Percentiles rank a stretch among this genome's conserved stretches.
phyloP scores from a whole-genome alignment of 2,888 invertebrate genomes.

The Oxystoma pomonae region DNA sequence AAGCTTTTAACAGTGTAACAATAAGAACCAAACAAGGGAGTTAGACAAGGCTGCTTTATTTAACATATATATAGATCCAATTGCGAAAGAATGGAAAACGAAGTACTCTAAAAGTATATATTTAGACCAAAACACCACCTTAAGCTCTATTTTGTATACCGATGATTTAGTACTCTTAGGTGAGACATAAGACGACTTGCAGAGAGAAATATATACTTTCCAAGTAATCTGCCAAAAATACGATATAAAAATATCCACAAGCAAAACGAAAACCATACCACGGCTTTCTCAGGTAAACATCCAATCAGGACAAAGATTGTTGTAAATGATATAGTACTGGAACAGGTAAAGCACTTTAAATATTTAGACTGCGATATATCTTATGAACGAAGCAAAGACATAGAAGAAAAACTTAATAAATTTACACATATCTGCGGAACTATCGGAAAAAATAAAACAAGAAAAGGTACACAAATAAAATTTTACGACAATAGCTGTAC shows the following conservation, averaged over 20 bases:
- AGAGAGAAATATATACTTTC: too few relatives aligned
- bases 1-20: neutral
- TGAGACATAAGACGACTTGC: too few relatives aligned
- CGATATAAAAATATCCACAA: neutral
- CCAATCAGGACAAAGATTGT: neutral
- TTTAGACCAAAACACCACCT: too few relatives aligned
- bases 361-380: too few relatives aligned
- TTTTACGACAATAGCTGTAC: neutral
- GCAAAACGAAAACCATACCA: neutral
- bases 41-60: neutral
- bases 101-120: too few relatives aligned
- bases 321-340: too few relatives aligned
- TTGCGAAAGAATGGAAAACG: neutral
- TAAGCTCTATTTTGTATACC: too few relatives aligned
- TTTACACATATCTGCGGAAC: too few relatives aligned
- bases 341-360: too few relatives aligned
- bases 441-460: neutral
- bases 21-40: neutral
- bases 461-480: neutral
- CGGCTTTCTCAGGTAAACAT: neutral
- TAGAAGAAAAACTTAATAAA: constrained; percentile 1
- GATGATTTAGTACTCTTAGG: too few relatives aligned
- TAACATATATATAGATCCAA: neutral
- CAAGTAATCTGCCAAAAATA: too few relatives aligned
- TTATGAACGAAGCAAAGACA: too few relatives aligned